Base-by-base conservation (phyloP, 2,888 invertebrate genomes). In the Heliconius cydno region DNA sequence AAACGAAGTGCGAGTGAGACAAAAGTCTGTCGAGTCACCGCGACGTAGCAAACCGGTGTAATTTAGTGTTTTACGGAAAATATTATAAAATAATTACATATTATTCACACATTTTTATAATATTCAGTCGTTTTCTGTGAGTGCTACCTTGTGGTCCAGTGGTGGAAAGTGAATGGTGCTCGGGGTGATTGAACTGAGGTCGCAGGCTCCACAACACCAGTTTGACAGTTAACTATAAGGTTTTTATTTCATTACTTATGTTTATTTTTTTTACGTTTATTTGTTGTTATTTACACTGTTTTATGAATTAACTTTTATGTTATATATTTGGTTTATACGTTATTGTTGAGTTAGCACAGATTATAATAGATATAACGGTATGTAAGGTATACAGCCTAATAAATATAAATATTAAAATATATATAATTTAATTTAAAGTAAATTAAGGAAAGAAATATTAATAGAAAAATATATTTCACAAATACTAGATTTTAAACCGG, bases 151-250 rank as follows among this genome's bases (percentile, higher is more conserved):
- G 74, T 76, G 71, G 78, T 78, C 52, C 63, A 78, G 80, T 74
- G 70, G 80, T 81, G 72, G 78, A 75, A 77, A 77, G 77, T 77
- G 60, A 72, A n/a, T 77, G 81, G 81, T 75, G 79, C 77, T 71
- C 79, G 84, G 90, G 92, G 93, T 92, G 90, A 93, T 87, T 93
- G 93, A 93, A 92, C 93, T 91, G 57, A 52, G 78, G 77, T 77
- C 79, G 79, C 77, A 22, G 70, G 60, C 74, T 67, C 52, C n/a
- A 60, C 22, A 57, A 57, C 79, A 71, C 74, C 75, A 65, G 76
- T 80, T 76, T 76, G 78, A 80, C 81, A 74, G 79, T 81, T 80
- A 60, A 22, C 60, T 60, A 76, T 70, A 77, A 77, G 73, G 74
- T 63, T 76, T 67, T 74, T 60, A 34, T 78, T 60, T 75, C 76